phyloP scores from a whole-genome alignment of 2,113 vertebrate species.

The Solenodon paradoxus region DNA sequence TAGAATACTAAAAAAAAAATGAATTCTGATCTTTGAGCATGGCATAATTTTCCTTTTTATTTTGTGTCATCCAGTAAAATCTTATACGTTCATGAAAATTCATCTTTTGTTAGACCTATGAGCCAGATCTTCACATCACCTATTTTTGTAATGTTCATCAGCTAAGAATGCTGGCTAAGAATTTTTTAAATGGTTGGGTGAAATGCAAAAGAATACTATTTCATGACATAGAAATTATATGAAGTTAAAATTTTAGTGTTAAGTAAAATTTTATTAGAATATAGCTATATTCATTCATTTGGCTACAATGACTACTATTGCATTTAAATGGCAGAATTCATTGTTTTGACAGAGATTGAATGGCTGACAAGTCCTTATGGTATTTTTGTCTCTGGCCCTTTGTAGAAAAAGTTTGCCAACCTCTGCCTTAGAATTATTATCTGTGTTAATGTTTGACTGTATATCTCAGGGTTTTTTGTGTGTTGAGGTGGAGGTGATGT shows the following conservation, averaged over 20 bases:
- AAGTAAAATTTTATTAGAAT: not conserved
- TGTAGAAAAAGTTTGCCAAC: not conserved
- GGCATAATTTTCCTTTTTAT: not conserved
- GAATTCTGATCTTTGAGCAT: slow-evolving; percentile 18
- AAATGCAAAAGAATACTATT: not conserved
- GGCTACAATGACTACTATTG: not conserved
- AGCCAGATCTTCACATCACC: not conserved
- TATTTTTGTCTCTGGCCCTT: not conserved
- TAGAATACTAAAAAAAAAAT: too few relatives aligned
- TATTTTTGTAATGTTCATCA: not conserved
- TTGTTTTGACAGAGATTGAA: not conserved
- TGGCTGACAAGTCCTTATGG: not conserved
- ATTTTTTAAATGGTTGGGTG: not conserved
- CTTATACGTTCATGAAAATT: too few relatives aligned
- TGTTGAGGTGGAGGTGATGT: not conserved
- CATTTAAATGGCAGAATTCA: not conserved
- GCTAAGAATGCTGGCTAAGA: not conserved
- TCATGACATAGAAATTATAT: not conserved
- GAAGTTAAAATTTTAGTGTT: slow-evolving; percentile 27
- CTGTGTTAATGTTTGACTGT: not conserved
- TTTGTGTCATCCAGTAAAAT: not conserved
- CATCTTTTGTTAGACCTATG: not conserved
- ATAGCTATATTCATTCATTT: not conserved
- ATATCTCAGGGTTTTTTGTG: not conserved
- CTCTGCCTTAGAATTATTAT: not conserved